These are phyloP conservation scores for Loris lydekkerianus DNA, from an alignment of 2,797 vertebrate species.

Conservation along the genomic window DNA sequence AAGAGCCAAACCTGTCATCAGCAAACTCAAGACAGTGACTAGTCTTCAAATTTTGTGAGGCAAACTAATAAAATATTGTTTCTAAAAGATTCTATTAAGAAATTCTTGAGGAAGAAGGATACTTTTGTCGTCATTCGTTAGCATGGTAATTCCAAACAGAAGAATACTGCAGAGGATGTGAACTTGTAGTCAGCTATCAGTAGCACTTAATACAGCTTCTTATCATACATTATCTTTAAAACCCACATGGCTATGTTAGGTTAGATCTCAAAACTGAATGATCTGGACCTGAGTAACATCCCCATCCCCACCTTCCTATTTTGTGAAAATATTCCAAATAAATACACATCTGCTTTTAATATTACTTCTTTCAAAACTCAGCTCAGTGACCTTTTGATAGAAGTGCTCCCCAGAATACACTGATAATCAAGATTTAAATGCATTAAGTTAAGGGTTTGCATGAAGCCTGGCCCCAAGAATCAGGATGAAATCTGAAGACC, in stretches of 20 bases:
- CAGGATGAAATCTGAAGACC: conserved; percentile 32
- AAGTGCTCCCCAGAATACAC: conserved; percentile 26
- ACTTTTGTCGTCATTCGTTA: background rate
- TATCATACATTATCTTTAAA: conserved; percentile 56
- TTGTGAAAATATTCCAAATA: conserved; percentile 81
- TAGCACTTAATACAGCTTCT: conserved; percentile 18
- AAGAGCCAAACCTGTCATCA: background rate
- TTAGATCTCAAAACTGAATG: conserved; percentile 40
- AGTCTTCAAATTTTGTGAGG: conserved; percentile 45
- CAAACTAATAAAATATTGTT: conserved; percentile 65
- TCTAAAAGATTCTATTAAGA: conserved; percentile 57
- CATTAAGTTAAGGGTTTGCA: conserved; percentile 32
- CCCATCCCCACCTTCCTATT: conserved; percentile 44
- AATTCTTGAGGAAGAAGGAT: background rate
- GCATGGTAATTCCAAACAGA: conserved; percentile 39
- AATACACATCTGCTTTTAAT: conserved; percentile 73
- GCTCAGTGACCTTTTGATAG: conserved; percentile 61
- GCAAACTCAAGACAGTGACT: conserved; percentile 40
- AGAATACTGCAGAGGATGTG: background rate
- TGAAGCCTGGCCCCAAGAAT: conserved; percentile 15
- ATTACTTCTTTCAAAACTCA: conserved; percentile 67
- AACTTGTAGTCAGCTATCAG: background rate
- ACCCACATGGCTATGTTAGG: conserved; percentile 50
- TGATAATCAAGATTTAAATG: conserved; percentile 49
- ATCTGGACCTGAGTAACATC: conserved; percentile 32